Conservation (phyloP, 2,888 invertebrate species). For the Rhodophaea formosa region DNA sequence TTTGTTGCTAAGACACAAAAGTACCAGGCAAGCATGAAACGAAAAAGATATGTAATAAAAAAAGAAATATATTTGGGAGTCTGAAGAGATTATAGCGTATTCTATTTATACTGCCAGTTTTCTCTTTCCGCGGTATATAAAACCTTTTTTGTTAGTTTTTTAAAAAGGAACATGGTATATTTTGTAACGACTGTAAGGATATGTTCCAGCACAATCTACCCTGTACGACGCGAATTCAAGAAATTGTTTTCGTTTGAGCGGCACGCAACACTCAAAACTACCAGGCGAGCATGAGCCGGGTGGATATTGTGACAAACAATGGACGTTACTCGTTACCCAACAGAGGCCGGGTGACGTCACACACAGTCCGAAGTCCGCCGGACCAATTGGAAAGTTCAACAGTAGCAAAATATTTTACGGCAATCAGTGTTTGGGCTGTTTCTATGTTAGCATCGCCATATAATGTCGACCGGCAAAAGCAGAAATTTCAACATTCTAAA, state of each 20-base stretch:
- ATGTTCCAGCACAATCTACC: background rate
- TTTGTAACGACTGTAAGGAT: too few relatives aligned
- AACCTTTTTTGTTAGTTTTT: too few relatives aligned
- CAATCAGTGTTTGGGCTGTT: constrained; percentile 24
- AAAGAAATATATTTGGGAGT: too few relatives aligned
- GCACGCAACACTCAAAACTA: constrained; percentile 10
- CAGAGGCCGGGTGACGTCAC: constrained; percentile 52
- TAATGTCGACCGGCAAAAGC: background rate
- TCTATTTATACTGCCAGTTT: too few relatives aligned
- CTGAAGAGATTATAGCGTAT: too few relatives aligned
- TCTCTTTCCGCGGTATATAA: too few relatives aligned
- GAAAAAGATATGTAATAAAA: too few relatives aligned
- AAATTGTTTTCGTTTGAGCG: background rate
- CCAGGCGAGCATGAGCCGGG: constrained; percentile 21
- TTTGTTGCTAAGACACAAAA: background rate
- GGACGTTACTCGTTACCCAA: constrained; percentile 35
- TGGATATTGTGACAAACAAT: constrained; percentile 20
- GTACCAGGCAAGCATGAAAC: background rate
- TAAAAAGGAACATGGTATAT: too few relatives aligned
- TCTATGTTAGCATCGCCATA: constrained; percentile 16
- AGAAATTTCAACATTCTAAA: background rate
- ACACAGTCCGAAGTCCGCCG: constrained; percentile 54
- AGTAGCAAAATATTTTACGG: constrained; percentile 37
- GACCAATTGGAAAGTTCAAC: constrained; percentile 63
- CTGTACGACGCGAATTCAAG: background rate